A percentile compares a stretch with the other conserved stretches of the same genome.
phyloP scores from a whole-genome alignment of 2,888 invertebrate genomes.

The Tillus elongatus region DNA sequence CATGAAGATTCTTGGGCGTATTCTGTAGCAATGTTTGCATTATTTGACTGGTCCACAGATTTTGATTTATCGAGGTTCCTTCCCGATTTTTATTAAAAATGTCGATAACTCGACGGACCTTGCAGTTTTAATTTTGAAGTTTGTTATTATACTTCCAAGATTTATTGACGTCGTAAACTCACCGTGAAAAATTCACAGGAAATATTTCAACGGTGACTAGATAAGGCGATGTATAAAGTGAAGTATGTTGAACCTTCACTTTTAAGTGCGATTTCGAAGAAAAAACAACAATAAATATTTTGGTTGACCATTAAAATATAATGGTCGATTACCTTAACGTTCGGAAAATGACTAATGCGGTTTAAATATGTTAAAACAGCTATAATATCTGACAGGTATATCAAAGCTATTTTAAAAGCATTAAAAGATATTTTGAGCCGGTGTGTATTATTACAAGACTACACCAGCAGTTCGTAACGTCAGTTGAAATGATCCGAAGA shows the following conservation, averaged over 20 bases:
- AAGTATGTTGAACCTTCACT: not conserved
- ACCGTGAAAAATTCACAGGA: not conserved
- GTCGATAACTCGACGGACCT: conserved; percentile 27
- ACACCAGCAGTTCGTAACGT: no score
- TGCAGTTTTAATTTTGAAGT: not conserved
- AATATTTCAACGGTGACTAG: not conserved
- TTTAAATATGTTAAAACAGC: no score
- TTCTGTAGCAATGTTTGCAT: conserved; percentile 34
- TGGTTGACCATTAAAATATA: no score
- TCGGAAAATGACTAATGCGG: no score
- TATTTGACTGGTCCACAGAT: conserved; percentile 35
- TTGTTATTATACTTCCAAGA: not conserved
- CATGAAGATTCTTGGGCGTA: conserved; percentile 38
- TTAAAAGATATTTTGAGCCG: no score
- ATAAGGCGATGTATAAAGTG: not conserved
- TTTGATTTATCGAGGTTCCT: conserved; percentile 37
- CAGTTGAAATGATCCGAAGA: no score
- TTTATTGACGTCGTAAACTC: not conserved
- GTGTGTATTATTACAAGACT: no score
- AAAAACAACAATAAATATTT: no score
- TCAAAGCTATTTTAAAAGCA: no score
- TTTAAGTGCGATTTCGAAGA: no score
- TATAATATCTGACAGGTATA: no score
- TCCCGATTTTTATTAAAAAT: conserved; percentile 37
- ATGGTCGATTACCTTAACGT: no score